Conservation (phyloP, 1,140 invertebrate genomes). For the Bathynomus jamesi region DNA sequence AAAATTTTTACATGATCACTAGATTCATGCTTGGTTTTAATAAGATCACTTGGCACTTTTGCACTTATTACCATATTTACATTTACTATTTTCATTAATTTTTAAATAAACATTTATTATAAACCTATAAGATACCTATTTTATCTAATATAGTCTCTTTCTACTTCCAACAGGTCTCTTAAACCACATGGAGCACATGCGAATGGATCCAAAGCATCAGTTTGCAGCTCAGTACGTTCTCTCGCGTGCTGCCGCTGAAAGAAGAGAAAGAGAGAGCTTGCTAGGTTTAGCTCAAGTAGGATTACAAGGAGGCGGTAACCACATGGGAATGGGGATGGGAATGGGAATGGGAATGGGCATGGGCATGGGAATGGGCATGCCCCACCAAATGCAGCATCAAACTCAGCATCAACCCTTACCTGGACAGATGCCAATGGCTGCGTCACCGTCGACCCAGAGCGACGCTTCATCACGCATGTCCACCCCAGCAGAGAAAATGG, state of each 20-base stretch:
- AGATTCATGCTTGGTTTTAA: too few relatives aligned
- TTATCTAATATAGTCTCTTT: too few relatives aligned
- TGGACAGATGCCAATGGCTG: slow-evolving; percentile 35
- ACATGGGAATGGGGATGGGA: slow-evolving; percentile 36
- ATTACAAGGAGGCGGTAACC: slow-evolving; percentile 32
- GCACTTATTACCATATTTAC: too few relatives aligned
- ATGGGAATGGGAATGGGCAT: slow-evolving; percentile 34
- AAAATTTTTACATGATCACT: too few relatives aligned
- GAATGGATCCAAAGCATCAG: slow-evolving; percentile 92
- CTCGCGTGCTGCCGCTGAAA: slow-evolving; percentile 77
- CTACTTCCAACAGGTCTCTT: slow-evolving; percentile 59
- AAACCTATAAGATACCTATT: too few relatives aligned
- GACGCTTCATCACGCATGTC: slow-evolving; percentile 38
- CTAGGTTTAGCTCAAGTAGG: slow-evolving; percentile 53
- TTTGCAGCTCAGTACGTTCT: slow-evolving; percentile 89
- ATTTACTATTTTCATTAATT: too few relatives aligned
- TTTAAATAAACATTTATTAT: too few relatives aligned
- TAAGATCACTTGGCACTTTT: too few relatives aligned
- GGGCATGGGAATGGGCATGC: slow-evolving; percentile 38
- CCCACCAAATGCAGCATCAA: slow-evolving; percentile 35
- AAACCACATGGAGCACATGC: slow-evolving; percentile 91
- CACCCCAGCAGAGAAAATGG: slow-evolving; percentile 37
- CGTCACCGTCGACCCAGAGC: slow-evolving; percentile 35
- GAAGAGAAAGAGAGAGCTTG: slow-evolving; percentile 68
- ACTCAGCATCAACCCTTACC: slow-evolving; percentile 24